Evolutionary conservation across 2,113 vertebrate species (phyloP), one percentile per base, ranked within the genome.

Genomic region (Procavia capensis): DNA sequence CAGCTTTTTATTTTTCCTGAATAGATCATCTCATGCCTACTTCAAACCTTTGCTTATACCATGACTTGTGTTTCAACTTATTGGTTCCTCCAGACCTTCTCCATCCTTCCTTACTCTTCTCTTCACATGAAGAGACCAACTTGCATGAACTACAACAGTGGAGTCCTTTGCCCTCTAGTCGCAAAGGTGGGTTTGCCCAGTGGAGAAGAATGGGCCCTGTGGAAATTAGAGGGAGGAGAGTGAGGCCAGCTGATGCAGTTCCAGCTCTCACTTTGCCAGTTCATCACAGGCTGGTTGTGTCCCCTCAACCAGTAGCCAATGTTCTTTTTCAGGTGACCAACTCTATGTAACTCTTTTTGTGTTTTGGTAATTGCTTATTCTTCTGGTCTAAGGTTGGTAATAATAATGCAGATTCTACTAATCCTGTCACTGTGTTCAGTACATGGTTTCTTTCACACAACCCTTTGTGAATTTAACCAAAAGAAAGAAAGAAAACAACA

Each of bases 81-180:
- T 45, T 50, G 59, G n/a, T 1, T 1, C 25, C n/a, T n/a, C 27
- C 7, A 47, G 45, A 36, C 4, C 34, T 31, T 43, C 1, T 80
- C 20, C 34, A 14, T 5, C 25, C 25, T 74, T 57, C 20, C 45
- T 25, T 5, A 50, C 39, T 9, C 6, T n/a, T 13, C 25, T n/a
- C 0, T 59, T 3, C 6, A 5, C 1, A 9, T 2, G 3, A 61
- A 5, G 16, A 31, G 20, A 25, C 16, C 54, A 2, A 31, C 34
- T 16, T 54, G 50, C 50, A 50, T 9, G 47, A 13, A 50, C 47
- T 50, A 50, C 47, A 50, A 9, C 25, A 47, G 16, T 9, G 3
- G 1, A 1, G 24, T 66, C 2, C 25, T 34, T 66, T 75, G 47
- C 39, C 50, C 20, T 64, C 36, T 25, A 39, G 70, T 78, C 83